Evolutionary conservation across 1,140 invertebrate species (phyloP).

Genomic region (Cephus cinctus): DNA sequence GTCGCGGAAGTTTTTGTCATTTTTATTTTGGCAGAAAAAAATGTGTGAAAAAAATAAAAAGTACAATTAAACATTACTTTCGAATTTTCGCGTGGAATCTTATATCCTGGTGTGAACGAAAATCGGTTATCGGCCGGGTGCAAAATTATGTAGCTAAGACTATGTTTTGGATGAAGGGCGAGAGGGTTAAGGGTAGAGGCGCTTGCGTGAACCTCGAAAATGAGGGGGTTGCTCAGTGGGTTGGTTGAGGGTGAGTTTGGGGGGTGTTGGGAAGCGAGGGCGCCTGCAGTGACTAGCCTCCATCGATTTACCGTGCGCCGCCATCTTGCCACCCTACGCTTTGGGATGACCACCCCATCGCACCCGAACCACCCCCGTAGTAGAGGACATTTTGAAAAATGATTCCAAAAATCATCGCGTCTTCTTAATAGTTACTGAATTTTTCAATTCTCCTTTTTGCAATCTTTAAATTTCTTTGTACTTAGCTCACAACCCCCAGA

Average conservation of each 20-base stretch:
- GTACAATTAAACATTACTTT: too few relatives aligned
- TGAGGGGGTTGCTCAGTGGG: constrained; percentile 32
- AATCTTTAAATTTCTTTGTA: too few relatives aligned
- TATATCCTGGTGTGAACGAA: too few relatives aligned
- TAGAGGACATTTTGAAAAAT: constrained; percentile 54
- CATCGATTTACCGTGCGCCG: constrained; percentile 53
- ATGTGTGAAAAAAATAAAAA: too few relatives aligned
- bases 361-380: constrained; percentile 13
- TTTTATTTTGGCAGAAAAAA: too few relatives aligned
- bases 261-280: constrained; percentile 34
- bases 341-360: constrained; percentile 31
- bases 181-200: constrained; percentile 28
- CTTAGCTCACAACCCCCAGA: too few relatives aligned
- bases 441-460: too few relatives aligned
- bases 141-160: constrained; percentile 36
- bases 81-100: too few relatives aligned
- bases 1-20: too few relatives aligned
- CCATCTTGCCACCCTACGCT: constrained; percentile 51
- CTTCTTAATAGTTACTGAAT: constrained; percentile 26
- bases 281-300: constrained; percentile 52
- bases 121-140: too few relatives aligned
- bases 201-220: constrained; percentile 50
- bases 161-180: too few relatives aligned
- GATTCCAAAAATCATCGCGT: constrained; percentile 47
- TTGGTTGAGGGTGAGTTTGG: constrained; percentile 31